Percentiles rank a stretch among this genome's conserved stretches.
Evolutionary conservation across 2,888 invertebrate genomes (phyloP).

Genomic region (Cryptosula pallasiana): DNA sequence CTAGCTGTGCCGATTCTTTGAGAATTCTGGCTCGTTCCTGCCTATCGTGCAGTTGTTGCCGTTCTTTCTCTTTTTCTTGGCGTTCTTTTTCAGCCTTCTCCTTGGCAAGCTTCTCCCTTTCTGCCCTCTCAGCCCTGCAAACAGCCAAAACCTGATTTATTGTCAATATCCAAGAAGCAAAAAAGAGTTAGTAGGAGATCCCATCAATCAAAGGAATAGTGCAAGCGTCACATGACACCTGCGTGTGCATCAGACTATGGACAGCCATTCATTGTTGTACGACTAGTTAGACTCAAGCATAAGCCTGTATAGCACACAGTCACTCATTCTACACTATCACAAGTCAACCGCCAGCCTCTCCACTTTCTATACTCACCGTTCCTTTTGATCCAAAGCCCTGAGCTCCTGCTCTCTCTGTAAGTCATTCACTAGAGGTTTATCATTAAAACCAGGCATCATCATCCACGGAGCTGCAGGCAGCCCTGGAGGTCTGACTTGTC

Average conservation of each 20-base stretch:
- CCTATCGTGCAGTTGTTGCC: slow-evolving; percentile 32
- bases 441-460: not conserved
- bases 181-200: too few species aligned
- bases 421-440: slow-evolving; percentile 13
- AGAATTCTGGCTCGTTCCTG: slow-evolving; percentile 38
- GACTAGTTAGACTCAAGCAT: too few species aligned
- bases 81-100: slow-evolving; percentile 59
- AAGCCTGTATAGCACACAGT: too few species aligned
- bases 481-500: not conserved
- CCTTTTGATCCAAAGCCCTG: slow-evolving; percentile 20
- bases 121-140: slow-evolving; percentile 34
- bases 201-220: too few species aligned
- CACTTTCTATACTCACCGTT: slow-evolving; percentile 19
- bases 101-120: slow-evolving; percentile 55
- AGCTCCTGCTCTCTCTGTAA: slow-evolving; percentile 17
- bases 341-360: too few species aligned
- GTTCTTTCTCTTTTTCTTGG: slow-evolving; percentile 32
- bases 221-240: too few species aligned
- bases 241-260: too few species aligned
- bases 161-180: too few species aligned
- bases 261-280: too few species aligned
- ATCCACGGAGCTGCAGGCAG: not conserved
- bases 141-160: too few species aligned
- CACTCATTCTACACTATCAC: too few species aligned
- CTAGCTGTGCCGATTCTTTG: slow-evolving; percentile 35